These are phyloP conservation scores for Smutsia temminckii DNA, from an alignment of 2,797 vertebrate genomes.

Conservation along the genomic window DNA sequence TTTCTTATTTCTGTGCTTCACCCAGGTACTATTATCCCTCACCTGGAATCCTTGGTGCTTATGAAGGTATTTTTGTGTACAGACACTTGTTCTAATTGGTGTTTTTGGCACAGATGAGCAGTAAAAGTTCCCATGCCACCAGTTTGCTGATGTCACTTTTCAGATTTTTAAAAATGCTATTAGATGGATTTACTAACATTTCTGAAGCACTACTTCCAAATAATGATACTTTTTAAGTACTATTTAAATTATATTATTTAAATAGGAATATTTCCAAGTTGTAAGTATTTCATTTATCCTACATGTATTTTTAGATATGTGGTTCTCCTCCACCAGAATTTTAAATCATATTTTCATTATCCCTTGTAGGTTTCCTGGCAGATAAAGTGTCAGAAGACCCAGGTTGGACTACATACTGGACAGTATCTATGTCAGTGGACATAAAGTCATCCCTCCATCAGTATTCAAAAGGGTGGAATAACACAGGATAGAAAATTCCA, in stretches of 20 bases:
- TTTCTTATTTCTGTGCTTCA: neutral
- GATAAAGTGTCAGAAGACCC: neutral
- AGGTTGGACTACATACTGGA: neutral
- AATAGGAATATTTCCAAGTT: neutral
- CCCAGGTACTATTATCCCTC: neutral
- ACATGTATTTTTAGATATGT: neutral
- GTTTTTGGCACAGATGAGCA: neutral
- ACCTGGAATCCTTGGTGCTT: neutral
- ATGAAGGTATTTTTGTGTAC: neutral
- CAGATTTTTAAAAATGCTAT: neutral
- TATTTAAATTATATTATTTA: neutral
- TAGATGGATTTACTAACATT: neutral
- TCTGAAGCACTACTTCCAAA: neutral
- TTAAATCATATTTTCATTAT: neutral
- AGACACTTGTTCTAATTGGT: neutral
- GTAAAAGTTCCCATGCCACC: neutral
- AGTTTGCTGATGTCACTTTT: neutral
- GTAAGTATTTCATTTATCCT: neutral
- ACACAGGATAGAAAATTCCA: constrained; percentile 49
- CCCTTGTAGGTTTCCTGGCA: neutral
- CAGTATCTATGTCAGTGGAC: neutral
- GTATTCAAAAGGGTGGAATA: constrained; percentile 20
- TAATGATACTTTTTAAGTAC: neutral
- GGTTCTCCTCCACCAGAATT: neutral
- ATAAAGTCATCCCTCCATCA: neutral